Evolutionary conservation across 2,797 vertebrate genomes (phyloP).

Genomic region (Chiroxiphia lanceolata): DNA sequence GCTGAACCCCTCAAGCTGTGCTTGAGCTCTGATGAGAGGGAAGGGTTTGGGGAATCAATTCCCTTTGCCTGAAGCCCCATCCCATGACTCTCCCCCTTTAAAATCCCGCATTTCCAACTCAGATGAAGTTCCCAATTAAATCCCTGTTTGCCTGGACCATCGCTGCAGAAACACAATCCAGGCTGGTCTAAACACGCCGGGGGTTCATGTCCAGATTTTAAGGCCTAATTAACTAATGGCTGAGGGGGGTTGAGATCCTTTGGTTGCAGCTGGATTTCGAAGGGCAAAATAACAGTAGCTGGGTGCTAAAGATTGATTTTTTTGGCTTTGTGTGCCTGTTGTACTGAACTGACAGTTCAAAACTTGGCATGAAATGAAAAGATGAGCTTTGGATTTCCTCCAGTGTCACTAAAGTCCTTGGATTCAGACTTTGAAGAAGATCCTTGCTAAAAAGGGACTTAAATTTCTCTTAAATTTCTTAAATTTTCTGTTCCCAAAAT

Average conservation of each 20-base stretch:
- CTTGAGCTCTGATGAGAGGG: background rate
- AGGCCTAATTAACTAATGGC: background rate
- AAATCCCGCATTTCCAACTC: background rate
- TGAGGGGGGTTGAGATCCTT: background rate
- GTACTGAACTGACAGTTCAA: background rate
- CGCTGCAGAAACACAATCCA: background rate
- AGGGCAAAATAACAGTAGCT: conserved; percentile 21
- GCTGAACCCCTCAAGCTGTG: background rate
- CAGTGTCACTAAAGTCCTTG: conserved; percentile 9
- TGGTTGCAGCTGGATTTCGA: background rate
- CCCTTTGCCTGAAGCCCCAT: background rate
- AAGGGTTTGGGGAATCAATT: background rate
- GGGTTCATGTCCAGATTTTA: background rate
- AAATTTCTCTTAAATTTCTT: background rate
- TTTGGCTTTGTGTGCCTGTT: background rate
- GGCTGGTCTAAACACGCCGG: rapidly evolving
- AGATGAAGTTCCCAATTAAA: background rate
- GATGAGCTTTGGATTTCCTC: background rate
- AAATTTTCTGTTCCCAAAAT: background rate
- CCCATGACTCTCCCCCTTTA: background rate
- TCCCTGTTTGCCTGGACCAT: background rate
- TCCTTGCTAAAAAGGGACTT: background rate
- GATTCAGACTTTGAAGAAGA: background rate
- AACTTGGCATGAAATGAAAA: conserved; percentile 36
- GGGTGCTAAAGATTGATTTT: conserved; percentile 11